Base-by-base conservation (phyloP, 2,888 invertebrate genomes). In the Synanthedon tipuliformis region DNA sequence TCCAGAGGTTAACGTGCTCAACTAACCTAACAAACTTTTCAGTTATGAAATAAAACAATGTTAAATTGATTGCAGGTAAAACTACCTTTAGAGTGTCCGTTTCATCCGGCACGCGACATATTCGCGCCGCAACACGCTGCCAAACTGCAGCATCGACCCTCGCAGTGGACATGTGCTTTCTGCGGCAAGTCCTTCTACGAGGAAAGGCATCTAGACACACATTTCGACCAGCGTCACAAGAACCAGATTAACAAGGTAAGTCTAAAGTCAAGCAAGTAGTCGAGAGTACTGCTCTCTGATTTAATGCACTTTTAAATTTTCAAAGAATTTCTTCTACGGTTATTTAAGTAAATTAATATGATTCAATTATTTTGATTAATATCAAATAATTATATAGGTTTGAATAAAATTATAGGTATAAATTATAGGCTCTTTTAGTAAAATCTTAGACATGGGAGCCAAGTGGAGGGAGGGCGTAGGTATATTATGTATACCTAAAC, bases 141-240 rank as follows among this genome's bases (percentile, higher is more conserved):
- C 68, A 95, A 95, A 81, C 90, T 93, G 68, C 94, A 94, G 73
- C 94, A 95, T 81, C 90, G 95, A 58, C 91, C 94, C 15, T 94
- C 94, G 41, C 95, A 95, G 79, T 96, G 96, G 95, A 95, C 94
- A 10, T 96, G 96, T 73, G 93, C 94, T 56, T 90, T 95, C 62
- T 96, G 96, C 86, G 96, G 96, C 63, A 95, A 96, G 81, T 95
- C 95, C 59, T 95, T 96, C 79, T 95, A 94, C 85, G 94, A 95
- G 78, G 96, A 96, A 80, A 92, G 92, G 70, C 93, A 92, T 81
- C 89, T 96, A 68, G 95, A 96, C 81, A 89, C 92, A 72, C 96
- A 96, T 82, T 95, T 96, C 89, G 95, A 95, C 88, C 93, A 92
- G 84, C 91, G 95, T 70, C 95, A 96, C 86, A 93, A 92, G 82